Evolutionary conservation across 2,888 invertebrate genomes (phyloP).

Genomic region (Drosophila neonasuta): DNA sequence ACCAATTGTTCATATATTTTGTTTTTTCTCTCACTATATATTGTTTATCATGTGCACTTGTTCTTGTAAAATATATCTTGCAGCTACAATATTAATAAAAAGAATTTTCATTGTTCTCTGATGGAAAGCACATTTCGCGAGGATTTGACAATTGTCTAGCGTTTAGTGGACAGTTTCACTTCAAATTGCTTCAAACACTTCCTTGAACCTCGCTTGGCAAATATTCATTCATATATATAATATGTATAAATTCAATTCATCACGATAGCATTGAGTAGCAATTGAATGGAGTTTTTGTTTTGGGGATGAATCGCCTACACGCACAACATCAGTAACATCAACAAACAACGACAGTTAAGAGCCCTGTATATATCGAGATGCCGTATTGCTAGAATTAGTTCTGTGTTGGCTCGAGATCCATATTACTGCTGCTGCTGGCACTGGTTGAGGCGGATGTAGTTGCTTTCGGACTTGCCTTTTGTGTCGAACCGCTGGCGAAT

Average conservation of each 20-base stretch:
- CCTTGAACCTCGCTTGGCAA: slow-evolving; percentile 29
- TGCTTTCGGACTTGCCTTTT: slow-evolving; percentile 46
- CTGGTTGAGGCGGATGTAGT: slow-evolving; percentile 56
- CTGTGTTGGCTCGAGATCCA: slow-evolving; percentile 57
- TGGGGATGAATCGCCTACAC: slow-evolving; percentile 38
- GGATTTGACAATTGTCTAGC: slow-evolving; percentile 5
- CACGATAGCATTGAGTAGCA: slow-evolving; percentile 48
- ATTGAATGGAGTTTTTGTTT: slow-evolving; percentile 38
- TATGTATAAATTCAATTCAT: slow-evolving; percentile 53
- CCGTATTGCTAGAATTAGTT: slow-evolving; percentile 39
- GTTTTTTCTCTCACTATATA: slow-evolving; percentile 28
- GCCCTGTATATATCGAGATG: slow-evolving; percentile 36
- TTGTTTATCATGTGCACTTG: slow-evolving; percentile 41
- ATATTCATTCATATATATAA: not conserved
- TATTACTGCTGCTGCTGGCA: slow-evolving; percentile 52
- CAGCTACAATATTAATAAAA: slow-evolving; percentile 34
- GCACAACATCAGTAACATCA: slow-evolving; percentile 57
- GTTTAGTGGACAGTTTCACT: not conserved
- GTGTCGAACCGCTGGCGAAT: slow-evolving; percentile 55
- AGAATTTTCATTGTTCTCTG: slow-evolving; percentile 21
- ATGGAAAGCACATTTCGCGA: slow-evolving; percentile 53
- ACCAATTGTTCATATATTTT: slow-evolving; percentile 24
- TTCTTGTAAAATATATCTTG: slow-evolving; percentile 48
- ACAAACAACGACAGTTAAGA: slow-evolving; percentile 48
- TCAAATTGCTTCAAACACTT: not conserved